phyloP scores from a whole-genome alignment of 2,113 vertebrate species.

The Electrona antarctica region DNA sequence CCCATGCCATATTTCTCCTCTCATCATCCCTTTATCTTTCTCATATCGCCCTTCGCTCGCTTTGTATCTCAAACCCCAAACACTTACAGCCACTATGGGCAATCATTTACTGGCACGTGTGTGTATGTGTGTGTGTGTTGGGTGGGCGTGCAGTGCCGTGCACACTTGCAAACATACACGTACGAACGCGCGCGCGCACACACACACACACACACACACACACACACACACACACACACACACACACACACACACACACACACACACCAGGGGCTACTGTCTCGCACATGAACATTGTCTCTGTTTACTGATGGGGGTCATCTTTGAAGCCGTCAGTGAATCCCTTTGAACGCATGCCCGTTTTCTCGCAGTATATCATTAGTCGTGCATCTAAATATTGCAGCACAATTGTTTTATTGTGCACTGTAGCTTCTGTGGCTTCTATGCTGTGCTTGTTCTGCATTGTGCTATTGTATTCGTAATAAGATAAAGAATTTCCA shows the following conservation, averaged over 20 bases:
- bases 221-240: constrained; percentile 6
- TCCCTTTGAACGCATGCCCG: constrained; percentile 40
- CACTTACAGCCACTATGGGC: neutral
- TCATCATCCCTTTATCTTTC: constrained; percentile 39
- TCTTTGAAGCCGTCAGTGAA: constrained; percentile 51
- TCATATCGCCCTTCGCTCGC: constrained; percentile 28
- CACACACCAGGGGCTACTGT: constrained; percentile 22
- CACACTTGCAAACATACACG: too few species aligned
- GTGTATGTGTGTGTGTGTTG: too few species aligned
- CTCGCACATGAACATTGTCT: constrained; percentile 31
- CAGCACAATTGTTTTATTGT: neutral
- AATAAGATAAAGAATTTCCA: neutral
- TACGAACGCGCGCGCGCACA: neutral
- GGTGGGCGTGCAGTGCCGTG: too few species aligned
- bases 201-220: neutral
- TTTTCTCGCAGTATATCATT: constrained; percentile 15
- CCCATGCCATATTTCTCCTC: neutral
- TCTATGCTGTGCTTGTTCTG: neutral
- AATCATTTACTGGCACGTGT: neutral
- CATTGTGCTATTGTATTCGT: neutral
- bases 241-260: constrained; percentile 29
- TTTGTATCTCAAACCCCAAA: constrained; percentile 44
- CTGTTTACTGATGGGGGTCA: constrained; percentile 40
- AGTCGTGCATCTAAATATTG: constrained; percentile 3
- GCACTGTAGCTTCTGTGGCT: neutral